Evolutionary conservation across 2,797 vertebrate genomes (phyloP), one percentile per base, ranked within the genome.

Genomic region (Uromys caudimaculatus): DNA sequence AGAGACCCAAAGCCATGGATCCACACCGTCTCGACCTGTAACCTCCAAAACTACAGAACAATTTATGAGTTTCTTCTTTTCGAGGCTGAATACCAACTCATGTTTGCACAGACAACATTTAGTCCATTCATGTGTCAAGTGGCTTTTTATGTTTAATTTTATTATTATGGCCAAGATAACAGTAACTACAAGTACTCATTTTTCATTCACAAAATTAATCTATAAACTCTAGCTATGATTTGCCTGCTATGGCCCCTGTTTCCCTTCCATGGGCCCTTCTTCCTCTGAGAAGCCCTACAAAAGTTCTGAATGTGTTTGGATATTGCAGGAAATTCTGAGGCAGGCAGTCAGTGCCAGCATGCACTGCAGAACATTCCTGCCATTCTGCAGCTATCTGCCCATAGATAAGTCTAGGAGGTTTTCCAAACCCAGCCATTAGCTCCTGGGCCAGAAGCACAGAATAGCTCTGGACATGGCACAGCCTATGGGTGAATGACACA

Each of bases 341-440:
- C 69, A 82, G 94, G 91, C 69, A 91, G 29, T 95, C 90, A 32
- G 58, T 35, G 56, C 54, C 79, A 1, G 67, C 54, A 16, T 35
- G 75, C 73, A 6, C 87, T 23, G 47, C 87, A 84, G 62, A 52
- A 0, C 41, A 90, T 44, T 4, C 17, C 64, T 89, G 23, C 0
- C 41, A 29, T 0, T 27, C 29, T 41, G 0, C 0, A 16, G n/a
- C 24, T 79, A 14, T 89, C 83, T 96, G 93, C 77, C 35, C 50
- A 12, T 9, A 7, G 52, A 9, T 27, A 47, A 6, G 21, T 78
- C 32, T n/a, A 29, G 44, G 32, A 47, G 21, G 14, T 27, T 62
- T 78, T 47, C 38, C 47, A 52, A 71, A 8, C 62, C 6, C 29
- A 83, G 38, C 10, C 58, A 84, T 35, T 64, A 44, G 24, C 17